phyloP scores from a whole-genome alignment of 2,888 invertebrate species.

The Eucera pruinosa region DNA sequence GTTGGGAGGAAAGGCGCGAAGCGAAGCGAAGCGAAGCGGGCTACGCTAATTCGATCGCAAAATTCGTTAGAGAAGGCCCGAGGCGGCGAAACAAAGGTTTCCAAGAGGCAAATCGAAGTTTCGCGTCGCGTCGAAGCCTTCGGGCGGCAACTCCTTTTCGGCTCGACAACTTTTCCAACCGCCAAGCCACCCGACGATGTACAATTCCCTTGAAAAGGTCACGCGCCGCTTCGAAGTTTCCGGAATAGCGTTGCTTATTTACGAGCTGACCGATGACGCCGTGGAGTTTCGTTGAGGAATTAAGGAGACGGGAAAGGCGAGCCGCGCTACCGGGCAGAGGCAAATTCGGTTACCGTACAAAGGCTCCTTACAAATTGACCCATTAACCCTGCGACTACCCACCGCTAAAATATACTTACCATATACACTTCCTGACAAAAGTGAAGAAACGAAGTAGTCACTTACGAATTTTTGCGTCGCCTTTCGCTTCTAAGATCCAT shows the following conservation, averaged over 20 bases:
- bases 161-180: no score
- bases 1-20: no score
- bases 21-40: conserved; percentile 1
- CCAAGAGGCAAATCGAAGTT: conserved; percentile 40
- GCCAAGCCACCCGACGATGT: not conserved
- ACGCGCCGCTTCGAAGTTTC: conserved; percentile 7
- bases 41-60: conserved; percentile 3
- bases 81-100: conserved; percentile 1
- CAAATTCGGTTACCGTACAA: not conserved
- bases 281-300: not conserved
- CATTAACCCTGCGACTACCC: no score
- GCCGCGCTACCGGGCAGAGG: not conserved
- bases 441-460: no score
- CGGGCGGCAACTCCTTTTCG: conserved; percentile 30
- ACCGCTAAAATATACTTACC: no score
- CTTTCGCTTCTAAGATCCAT: no score
- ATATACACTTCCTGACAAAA: no score
- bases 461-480: no score
- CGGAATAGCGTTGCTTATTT: not conserved
- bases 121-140: conserved; percentile 51
- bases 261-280: not conserved
- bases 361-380: not conserved
- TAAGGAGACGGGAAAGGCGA: no score
- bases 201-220: conserved; percentile 31
- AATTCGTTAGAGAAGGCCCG: conserved; percentile 16